phyloP scores from a whole-genome alignment of 2,797 vertebrate genomes.

The Catharus ustulatus region DNA sequence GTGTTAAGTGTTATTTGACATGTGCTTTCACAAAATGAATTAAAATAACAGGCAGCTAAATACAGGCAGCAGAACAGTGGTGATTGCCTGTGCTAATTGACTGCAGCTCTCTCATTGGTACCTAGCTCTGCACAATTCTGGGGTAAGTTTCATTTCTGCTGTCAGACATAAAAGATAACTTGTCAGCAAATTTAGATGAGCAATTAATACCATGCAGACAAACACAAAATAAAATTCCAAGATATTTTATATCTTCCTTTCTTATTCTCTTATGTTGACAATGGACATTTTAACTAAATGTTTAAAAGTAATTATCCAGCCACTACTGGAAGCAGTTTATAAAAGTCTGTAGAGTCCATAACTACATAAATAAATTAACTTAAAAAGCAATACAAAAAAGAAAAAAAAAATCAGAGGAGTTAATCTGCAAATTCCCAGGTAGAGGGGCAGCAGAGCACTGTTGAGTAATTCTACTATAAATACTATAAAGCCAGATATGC shows the following conservation, averaged over 20 bases:
- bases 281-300: background rate
- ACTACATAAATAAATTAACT: background rate
- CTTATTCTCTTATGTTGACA: background rate
- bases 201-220: background rate
- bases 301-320: background rate
- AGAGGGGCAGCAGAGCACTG: background rate
- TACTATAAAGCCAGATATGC: background rate
- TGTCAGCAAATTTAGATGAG: background rate
- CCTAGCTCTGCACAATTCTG: background rate
- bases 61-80: background rate
- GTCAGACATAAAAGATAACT: background rate
- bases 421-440: background rate
- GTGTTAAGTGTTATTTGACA: slow-evolving; percentile 60
- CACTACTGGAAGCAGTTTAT: background rate
- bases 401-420: background rate
- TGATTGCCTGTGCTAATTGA: background rate
- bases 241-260: background rate
- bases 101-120: background rate
- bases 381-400: too few species aligned
- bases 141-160: background rate
- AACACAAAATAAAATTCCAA: background rate
- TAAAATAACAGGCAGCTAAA: slow-evolving; percentile 59
- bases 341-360: background rate
- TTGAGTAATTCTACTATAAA: background rate
- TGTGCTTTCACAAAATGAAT: slow-evolving; percentile 7